Percentiles rank a stretch among this genome's conserved stretches.
These are phyloP conservation scores for Paramormyrops hopkinsi DNA, from an alignment of 2,797 vertebrate genomes.

Conservation along the genomic window DNA sequence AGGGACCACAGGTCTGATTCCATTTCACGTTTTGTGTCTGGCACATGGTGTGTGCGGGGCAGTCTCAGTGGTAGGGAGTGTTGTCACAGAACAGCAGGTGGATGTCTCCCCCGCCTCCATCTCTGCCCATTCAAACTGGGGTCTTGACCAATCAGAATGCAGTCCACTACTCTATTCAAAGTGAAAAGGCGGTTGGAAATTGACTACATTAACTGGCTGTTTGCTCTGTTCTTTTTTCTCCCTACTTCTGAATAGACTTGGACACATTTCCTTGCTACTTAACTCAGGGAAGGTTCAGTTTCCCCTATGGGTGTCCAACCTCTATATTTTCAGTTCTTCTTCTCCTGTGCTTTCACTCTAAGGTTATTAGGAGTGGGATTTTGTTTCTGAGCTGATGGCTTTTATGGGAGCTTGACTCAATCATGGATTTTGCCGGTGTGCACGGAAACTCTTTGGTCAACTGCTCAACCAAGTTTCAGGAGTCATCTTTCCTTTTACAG, in stretches of 20 bases:
- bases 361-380: neutral
- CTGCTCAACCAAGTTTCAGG: neutral
- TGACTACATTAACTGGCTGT: constrained; percentile 6
- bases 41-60: neutral
- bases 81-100: constrained; percentile 31
- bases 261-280: neutral
- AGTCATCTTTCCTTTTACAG: constrained; percentile 23
- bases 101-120: constrained; percentile 14
- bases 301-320: neutral
- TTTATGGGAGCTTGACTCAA: neutral
- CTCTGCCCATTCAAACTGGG: constrained; percentile 29
- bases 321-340: neutral
- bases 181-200: constrained; percentile 39
- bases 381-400: neutral
- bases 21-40: constrained; percentile 20
- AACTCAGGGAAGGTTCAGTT: constrained; percentile 1
- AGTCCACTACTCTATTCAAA: constrained; percentile 39
- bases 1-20: neutral
- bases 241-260: neutral
- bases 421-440: constrained; percentile 14
- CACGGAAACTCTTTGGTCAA: constrained; percentile 12
- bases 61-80: neutral
- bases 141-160: constrained; percentile 36
- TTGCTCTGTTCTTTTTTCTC: neutral
- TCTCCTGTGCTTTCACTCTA: neutral